Evolutionary conservation across 1,140 invertebrate genomes (phyloP), one percentile per base, ranked within the genome.

Genomic region (Ruditapes philippinarum): DNA sequence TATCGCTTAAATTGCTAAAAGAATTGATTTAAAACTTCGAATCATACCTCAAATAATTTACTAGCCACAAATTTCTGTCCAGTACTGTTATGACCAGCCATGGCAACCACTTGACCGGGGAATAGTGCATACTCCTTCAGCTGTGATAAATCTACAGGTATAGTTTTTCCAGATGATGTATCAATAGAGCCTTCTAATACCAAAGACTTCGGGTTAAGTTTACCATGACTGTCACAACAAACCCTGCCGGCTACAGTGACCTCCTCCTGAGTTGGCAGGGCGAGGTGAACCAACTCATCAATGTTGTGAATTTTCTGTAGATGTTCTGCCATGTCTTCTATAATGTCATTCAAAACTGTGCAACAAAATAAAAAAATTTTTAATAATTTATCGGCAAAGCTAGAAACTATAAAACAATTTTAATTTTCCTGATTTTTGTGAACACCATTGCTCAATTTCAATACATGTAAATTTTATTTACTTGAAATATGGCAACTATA

Each of bases 91-190:
- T 96, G 96, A 0, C 98, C 98, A 65, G 97, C 96, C 45, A 98
- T 96, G 1, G 97, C 97, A 14, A 98, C 97, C 31, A 98, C 97
- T 95, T 96, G 98, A 0, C 98, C 98, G 4, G 98, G 97, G 94
- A 98, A 98, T 17, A 99, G 94, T 0, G 97, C 97, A 92, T 97
- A 98, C 57, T 97, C 96, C 45, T 97, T 96, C 12, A 98, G 91
- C 80, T 97, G 96, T 38, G 95, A 96, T 5, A 98, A 95, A 93
- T 98, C 97, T 14, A 98, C 90, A 14, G 94, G 92, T 1, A 97
- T 95, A 14, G 94, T 94, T 92, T 95, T 92, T 62, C 96, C 96
- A 33, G 92, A 91, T 17, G 94, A 95, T 11, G 92, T 92, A 60
- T 95, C 94, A 40, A 96, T 96, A 0, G 97, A 97, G 3, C 97